Conservation (phyloP, 1,140 invertebrate species). For the Achroia grisella region DNA sequence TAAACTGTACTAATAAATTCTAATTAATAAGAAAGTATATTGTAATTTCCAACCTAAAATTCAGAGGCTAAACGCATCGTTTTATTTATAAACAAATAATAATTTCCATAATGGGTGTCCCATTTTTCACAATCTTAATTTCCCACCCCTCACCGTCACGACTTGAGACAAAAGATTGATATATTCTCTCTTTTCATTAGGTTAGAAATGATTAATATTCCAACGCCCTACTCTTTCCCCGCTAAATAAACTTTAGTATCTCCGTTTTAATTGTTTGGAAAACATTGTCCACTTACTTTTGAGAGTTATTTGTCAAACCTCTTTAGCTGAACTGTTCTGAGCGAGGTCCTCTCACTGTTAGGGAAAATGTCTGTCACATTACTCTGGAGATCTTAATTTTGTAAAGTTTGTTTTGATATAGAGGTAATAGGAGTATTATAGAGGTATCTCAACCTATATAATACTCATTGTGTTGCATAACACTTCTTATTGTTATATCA, state of each 20-base stretch:
- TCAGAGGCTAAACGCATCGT: slow-evolving; percentile 11
- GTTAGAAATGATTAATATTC: slow-evolving; percentile 53
- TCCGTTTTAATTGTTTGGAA: slow-evolving; percentile 4
- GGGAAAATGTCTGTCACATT: no score
- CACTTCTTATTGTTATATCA: no score
- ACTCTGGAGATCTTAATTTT: no score
- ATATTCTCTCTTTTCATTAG: slow-evolving; percentile 57
- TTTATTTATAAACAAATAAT: slow-evolving; percentile 57
- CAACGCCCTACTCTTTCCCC: slow-evolving; percentile 16
- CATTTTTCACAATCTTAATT: slow-evolving; percentile 58
- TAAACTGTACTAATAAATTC: no score
- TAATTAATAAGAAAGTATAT: no score
- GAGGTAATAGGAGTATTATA: no score
- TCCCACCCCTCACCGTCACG: slow-evolving; percentile 26
- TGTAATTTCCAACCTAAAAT: not conserved
- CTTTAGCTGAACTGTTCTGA: no score
- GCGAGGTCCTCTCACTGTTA: no score
- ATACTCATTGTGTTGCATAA: no score
- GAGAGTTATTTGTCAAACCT: not conserved
- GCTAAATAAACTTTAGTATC: not conserved
- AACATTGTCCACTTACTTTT: slow-evolving; percentile 3
- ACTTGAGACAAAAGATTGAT: slow-evolving; percentile 59
- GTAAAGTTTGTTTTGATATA: no score
- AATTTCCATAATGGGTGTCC: slow-evolving; percentile 48
- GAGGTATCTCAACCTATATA: no score